Conservation (phyloP, 2,888 invertebrate species). For the Metopia argyrocephala region DNA sequence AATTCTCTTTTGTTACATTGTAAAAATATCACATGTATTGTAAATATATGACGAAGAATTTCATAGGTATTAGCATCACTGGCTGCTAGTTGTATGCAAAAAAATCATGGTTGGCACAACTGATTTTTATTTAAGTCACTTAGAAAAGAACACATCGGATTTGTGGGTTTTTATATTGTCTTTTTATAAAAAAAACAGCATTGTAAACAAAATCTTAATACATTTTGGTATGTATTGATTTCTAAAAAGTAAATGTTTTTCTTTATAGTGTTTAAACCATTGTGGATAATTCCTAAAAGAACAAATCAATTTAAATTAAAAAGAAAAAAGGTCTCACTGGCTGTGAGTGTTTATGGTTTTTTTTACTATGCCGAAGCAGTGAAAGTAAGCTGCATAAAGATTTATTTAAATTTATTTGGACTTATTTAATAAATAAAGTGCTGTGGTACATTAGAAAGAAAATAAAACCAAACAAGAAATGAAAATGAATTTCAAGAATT, state of each 20-base stretch:
- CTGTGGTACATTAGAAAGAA: too few species aligned
- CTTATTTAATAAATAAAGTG: too few species aligned
- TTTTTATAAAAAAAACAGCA: slow-evolving; percentile 58
- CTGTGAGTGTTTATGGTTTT: slow-evolving; percentile 55
- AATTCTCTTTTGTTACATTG: background rate
- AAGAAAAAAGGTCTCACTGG: background rate
- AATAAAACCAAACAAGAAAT: too few species aligned
- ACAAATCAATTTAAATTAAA: background rate
- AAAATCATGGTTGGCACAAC: slow-evolving; percentile 59
- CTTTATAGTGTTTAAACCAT: background rate
- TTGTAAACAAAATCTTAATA: slow-evolving; percentile 59
- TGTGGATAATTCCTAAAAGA: slow-evolving; percentile 7
- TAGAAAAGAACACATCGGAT: slow-evolving; percentile 60
- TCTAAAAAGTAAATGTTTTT: background rate
- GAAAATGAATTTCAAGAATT: too few species aligned
- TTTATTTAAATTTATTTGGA: too few species aligned
- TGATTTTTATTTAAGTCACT: slow-evolving; percentile 61
- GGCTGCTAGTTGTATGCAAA: slow-evolving; percentile 59
- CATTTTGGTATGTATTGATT: slow-evolving; percentile 59
- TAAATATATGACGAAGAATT: background rate
- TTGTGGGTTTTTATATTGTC: slow-evolving; percentile 51
- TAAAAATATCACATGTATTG: background rate
- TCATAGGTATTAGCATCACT: slow-evolving; percentile 45
- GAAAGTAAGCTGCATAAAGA: slow-evolving; percentile 38
- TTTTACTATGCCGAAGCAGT: slow-evolving; percentile 49